These are phyloP conservation scores for Heliconius ismenius DNA, from an alignment of 2,888 invertebrate species.

Conservation along the genomic window DNA sequence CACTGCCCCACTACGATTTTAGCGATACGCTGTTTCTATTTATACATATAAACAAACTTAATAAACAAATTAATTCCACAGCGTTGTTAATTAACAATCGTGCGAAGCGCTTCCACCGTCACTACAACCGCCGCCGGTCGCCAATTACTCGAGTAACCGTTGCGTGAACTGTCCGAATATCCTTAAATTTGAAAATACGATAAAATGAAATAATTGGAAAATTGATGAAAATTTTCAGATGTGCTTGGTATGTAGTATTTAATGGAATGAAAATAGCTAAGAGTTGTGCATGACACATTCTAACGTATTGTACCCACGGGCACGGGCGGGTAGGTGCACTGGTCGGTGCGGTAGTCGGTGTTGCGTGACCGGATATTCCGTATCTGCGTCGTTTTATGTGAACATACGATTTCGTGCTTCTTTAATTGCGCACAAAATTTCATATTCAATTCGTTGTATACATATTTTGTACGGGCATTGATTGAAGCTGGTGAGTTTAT, in stretches of 20 bases:
- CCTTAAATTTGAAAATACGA: slow-evolving; percentile 7
- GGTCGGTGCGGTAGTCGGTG: neutral
- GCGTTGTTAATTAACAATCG: slow-evolving; percentile 4
- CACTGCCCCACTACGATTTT: too few relatives aligned
- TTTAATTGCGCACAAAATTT: slow-evolving; percentile 9
- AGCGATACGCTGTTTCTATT: neutral
- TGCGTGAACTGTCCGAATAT: slow-evolving; percentile 10
- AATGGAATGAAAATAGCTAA: neutral
- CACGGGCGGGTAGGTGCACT: too few relatives aligned
- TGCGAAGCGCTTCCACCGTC: neutral
- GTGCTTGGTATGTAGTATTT: too few relatives aligned
- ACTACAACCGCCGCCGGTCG: neutral
- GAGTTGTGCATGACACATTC: neutral
- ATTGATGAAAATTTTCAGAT: neutral
- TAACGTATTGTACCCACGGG: too few relatives aligned
- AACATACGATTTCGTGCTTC: neutral
- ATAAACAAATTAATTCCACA: slow-evolving; percentile 10
- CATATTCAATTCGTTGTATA: slow-evolving; percentile 6
- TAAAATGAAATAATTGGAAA: neutral
- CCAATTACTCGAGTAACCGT: slow-evolving; percentile 19
- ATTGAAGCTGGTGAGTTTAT: neutral
- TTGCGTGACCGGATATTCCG: slow-evolving; percentile 14
- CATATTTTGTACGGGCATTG: neutral
- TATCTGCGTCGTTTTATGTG: slow-evolving; percentile 22
- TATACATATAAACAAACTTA: neutral